Percentiles rank a stretch among this genome's conserved stretches.
Evolutionary conservation across 2,797 vertebrate species (phyloP).

Genomic region (Clamator glandarius): DNA sequence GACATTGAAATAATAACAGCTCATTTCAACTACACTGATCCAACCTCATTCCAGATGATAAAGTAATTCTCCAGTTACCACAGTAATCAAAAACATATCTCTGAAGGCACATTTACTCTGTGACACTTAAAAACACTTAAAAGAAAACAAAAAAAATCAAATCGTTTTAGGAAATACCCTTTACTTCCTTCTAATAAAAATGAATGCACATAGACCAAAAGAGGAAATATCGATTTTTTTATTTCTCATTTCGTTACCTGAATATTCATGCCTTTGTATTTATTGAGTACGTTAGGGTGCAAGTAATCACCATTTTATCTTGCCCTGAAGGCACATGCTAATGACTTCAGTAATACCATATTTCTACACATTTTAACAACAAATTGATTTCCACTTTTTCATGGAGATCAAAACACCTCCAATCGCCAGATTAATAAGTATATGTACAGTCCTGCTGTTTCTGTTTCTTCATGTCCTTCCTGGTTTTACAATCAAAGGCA

Average conservation of each 20-base stretch:
- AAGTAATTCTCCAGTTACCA: neutral
- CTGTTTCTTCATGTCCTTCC: neutral
- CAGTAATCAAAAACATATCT: neutral
- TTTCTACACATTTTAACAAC: neutral
- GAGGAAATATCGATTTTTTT: neutral
- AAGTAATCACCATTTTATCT: neutral
- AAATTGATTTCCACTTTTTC: neutral
- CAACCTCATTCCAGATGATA: neutral
- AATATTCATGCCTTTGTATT: neutral
- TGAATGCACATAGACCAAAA: fast-evolving
- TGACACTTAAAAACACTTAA: neutral
- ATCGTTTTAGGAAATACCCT: neutral
- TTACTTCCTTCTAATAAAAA: neutral
- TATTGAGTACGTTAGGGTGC: neutral
- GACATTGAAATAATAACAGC: neutral
- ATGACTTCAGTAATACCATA: neutral
- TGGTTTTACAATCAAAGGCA: neutral
- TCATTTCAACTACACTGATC: neutral
- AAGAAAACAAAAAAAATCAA: neutral
- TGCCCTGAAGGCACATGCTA: neutral
- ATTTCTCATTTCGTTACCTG: neutral
- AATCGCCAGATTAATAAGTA: neutral
- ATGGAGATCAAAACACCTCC: neutral
- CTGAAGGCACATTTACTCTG: fast-evolving
- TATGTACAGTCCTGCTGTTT: neutral